These are phyloP conservation scores for Mamestra brassicae DNA, from an alignment of 2,888 invertebrate genomes.

Conservation along the genomic window DNA sequence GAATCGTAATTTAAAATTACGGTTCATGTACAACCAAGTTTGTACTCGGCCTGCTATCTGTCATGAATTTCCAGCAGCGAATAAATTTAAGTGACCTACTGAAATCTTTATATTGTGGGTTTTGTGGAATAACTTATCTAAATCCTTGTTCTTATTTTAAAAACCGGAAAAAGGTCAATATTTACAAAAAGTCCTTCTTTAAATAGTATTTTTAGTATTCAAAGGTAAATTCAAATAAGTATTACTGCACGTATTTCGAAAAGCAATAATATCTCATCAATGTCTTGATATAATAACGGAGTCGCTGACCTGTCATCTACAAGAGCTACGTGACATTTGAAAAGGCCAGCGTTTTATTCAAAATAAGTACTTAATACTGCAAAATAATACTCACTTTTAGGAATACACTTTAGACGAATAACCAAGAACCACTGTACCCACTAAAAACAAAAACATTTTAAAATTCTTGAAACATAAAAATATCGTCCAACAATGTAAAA, in stretches of 20 bases:
- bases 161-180: too few relatives aligned
- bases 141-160: neutral
- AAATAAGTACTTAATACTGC: too few relatives aligned
- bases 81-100: constrained; percentile 17
- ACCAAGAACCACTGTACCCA: neutral
- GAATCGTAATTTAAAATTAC: constrained; percentile 59
- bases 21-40: constrained; percentile 38
- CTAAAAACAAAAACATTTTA: constrained; percentile 25
- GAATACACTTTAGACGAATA: neutral
- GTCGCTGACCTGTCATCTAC: neutral
- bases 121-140: neutral
- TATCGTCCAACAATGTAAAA: constrained; percentile 30
- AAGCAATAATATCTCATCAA: neutral
- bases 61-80: constrained; percentile 27
- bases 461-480: constrained; percentile 32
- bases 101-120: constrained; percentile 8
- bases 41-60: constrained; percentile 32
- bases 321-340: too few relatives aligned
- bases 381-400: too few relatives aligned
- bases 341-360: too few relatives aligned
- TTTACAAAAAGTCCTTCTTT: too few relatives aligned
- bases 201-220: too few relatives aligned
- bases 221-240: too few relatives aligned
- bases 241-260: neutral
- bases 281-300: neutral